phyloP scores from a whole-genome alignment of 2,113 vertebrate species.

The Brachyhypopomus occidentalis region DNA sequence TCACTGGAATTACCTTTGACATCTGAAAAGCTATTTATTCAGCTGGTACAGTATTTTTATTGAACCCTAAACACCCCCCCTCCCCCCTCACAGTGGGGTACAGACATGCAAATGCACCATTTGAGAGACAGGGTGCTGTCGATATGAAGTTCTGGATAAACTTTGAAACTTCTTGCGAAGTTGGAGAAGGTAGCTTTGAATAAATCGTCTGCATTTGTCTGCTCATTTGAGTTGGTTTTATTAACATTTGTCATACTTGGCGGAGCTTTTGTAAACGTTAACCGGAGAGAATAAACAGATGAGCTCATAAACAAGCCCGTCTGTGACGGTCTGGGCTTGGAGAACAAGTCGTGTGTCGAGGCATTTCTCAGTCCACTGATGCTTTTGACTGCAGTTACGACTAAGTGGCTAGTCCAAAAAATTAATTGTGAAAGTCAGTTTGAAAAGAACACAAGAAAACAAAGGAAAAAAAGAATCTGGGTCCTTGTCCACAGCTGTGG shows the following conservation, averaged over 20 bases:
- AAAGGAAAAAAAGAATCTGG: too few species aligned
- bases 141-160: not conserved
- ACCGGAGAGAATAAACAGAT: not conserved
- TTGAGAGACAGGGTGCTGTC: not conserved
- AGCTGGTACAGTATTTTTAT: too few species aligned
- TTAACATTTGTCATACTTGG: conserved; percentile 18
- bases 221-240: not conserved
- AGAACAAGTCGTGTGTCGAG: not conserved
- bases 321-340: not conserved
- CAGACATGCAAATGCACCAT: not conserved
- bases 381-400: too few species aligned
- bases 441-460: not conserved
- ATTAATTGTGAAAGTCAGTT: not conserved
- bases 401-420: too few species aligned
- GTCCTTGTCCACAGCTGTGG: not conserved
- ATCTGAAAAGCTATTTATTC: too few species aligned
- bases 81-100: not conserved
- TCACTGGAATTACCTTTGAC: too few species aligned
- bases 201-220: not conserved
- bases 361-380: too few species aligned
- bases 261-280: conserved; percentile 1
- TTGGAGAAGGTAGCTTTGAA: not conserved
- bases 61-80: too few species aligned
- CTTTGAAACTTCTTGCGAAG: not conserved
- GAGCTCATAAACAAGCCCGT: not conserved